These are phyloP conservation scores for Cephus runcator DNA, from an alignment of 2,888 invertebrate species.

Conservation along the genomic window DNA sequence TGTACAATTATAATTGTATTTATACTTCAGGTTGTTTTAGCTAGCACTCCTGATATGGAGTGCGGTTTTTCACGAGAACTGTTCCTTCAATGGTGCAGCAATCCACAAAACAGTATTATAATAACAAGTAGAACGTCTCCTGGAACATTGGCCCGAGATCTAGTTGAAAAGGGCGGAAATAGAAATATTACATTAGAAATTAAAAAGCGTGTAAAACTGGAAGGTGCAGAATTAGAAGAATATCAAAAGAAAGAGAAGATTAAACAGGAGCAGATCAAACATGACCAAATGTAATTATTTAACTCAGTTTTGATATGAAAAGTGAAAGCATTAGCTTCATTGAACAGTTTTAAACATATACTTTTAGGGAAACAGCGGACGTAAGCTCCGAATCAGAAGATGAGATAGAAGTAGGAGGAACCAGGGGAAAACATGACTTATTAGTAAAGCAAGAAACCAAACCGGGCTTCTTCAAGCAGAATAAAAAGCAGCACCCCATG, in stretches of 20 bases:
- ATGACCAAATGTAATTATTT: slow-evolving; percentile 60
- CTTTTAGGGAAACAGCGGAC: slow-evolving; percentile 74
- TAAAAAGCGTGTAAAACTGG: slow-evolving; percentile 76
- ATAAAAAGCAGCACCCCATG: slow-evolving; percentile 95
- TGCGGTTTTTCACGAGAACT: slow-evolving; percentile 94
- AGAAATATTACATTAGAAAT: slow-evolving; percentile 78
- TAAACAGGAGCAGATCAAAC: slow-evolving; percentile 65
- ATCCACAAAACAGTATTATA: slow-evolving; percentile 93
- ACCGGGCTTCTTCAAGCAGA: slow-evolving; percentile 86
- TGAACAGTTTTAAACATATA: slow-evolving; percentile 3
- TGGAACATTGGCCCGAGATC: slow-evolving; percentile 82
- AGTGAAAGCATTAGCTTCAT: not conserved
- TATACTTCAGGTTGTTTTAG: slow-evolving; percentile 80
- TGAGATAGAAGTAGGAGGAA: slow-evolving; percentile 83
- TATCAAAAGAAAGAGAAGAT: slow-evolving; percentile 75
- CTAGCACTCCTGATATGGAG: slow-evolving; percentile 95
- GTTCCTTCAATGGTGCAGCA: slow-evolving; percentile 93
- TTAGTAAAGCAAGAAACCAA: slow-evolving; percentile 81
- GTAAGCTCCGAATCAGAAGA: slow-evolving; percentile 86
- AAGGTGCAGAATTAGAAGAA: slow-evolving; percentile 83
- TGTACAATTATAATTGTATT: not conserved
- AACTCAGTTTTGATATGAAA: not conserved
- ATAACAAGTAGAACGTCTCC: slow-evolving; percentile 89
- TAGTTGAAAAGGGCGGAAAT: slow-evolving; percentile 81
- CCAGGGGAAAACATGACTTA: slow-evolving; percentile 86